Base-by-base conservation (phyloP, 2,797 vertebrate genomes). In the Knipowitschia caucasica region DNA sequence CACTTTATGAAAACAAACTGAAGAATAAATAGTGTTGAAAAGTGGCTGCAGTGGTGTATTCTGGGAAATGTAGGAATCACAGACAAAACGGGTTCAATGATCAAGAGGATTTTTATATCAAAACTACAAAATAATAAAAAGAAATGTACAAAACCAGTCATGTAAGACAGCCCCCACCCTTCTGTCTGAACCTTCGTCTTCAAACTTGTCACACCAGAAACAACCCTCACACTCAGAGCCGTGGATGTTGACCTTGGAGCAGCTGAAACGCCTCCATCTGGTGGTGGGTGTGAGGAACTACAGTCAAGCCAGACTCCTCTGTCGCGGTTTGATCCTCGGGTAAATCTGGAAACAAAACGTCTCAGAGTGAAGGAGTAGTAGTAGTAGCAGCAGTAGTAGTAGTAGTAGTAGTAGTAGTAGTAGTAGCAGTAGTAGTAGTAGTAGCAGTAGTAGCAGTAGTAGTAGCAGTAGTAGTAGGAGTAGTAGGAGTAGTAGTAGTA, bases 251-350 rank as follows among this genome's bases (percentile, higher is more conserved):
- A n/a, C n/a, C n/a, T n/a, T n/a, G n/a, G n/a, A n/a, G n/a, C n/a
- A n/a, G n/a, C n/a, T n/a, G n/a, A n/a, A n/a, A n/a, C n/a, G n/a
- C n/a, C n/a, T n/a, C n/a, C n/a, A n/a, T n/a, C n/a, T n/a, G n/a
- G n/a, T n/a, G n/a, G n/a, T n/a, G n/a, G n/a, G n/a, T n/a, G n/a
- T n/a, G n/a, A n/a, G n/a, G n/a, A 30, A 30, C 7, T 30, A 1
- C 27, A 30, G 27, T n/a, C n/a, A 97, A 2, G 95, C 95, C 86
- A 98, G 88, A 71, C 90, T 98, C 83, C 95, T 92, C 79, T 96
- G 94, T 64, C 94, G 88, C 29, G 90, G 94, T 71, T 92, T 95
- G 89, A 98, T 96, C 88, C 95, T 90, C 34, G 92, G 93, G 62
- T 96, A 98, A 0, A 98, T 90, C 96, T 98, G 80, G 5, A 34